Evolutionary conservation across 1,140 invertebrate species (phyloP), one percentile per base, ranked within the genome.

Genomic region (Trichogramma pretiosum): DNA sequence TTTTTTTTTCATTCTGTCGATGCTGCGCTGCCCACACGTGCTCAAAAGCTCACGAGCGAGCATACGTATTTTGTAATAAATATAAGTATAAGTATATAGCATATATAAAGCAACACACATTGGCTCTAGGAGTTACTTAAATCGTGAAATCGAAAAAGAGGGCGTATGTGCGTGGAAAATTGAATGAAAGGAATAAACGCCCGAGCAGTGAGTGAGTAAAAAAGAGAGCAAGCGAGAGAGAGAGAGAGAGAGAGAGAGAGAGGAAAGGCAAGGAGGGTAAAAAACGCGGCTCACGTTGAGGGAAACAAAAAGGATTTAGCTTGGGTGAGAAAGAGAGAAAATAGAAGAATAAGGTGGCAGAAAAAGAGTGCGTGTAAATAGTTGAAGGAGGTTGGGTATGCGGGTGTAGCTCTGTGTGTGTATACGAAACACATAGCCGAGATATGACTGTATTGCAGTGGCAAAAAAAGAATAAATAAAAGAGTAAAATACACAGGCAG

Each of bases 401-500:
- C n/a, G n/a, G n/a, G n/a, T n/a, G n/a, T n/a, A n/a, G n/a, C n/a
- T n/a, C n/a, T n/a, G n/a, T n/a, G n/a, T n/a, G n/a, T n/a, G n/a
- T n/a, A n/a, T n/a, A n/a, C n/a, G n/a, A n/a, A n/a, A n/a, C n/a
- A n/a, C n/a, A n/a, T n/a, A n/a, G n/a, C n/a, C n/a, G n/a, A n/a
- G n/a, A n/a, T n/a, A n/a, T n/a, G n/a, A n/a, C n/a, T n/a, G n/a
- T n/a, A n/a, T n/a, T n/a, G n/a, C n/a, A n/a, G n/a, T n/a, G n/a
- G n/a, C n/a, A n/a, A n/a, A n/a, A n/a, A n/a, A n/a, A n/a, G n/a
- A n/a, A n/a, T n/a, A 28, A 30, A 22, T 16, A 41, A 41, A 41
- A 36, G 38, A 42, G 40, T 44, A 43, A 48, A 48, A 49, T 49
- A 49, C 47, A 43, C 23, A 26, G 18, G 32, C 46, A 32, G 47